Conservation (phyloP, 1,140 invertebrate genomes). For the Mesaphorura yosii region DNA sequence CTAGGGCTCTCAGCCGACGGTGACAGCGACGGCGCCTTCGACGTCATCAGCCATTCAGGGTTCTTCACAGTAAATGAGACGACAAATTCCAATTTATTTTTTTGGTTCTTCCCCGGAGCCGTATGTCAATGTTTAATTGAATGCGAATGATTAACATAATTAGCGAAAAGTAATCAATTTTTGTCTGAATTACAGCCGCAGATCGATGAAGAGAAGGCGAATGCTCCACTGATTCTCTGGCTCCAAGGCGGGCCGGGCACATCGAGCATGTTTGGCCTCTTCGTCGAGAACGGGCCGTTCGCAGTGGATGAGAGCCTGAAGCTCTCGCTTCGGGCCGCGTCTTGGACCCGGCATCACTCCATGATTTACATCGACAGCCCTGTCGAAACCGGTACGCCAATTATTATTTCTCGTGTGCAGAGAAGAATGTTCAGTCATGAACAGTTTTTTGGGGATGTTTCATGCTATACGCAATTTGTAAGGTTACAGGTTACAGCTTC, state of each 20-base stretch:
- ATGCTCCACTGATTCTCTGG: slow-evolving; percentile 41
- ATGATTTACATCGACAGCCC: slow-evolving; percentile 45
- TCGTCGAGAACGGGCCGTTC: slow-evolving; percentile 42
- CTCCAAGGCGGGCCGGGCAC: slow-evolving; percentile 45
- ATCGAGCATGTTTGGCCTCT: slow-evolving; percentile 42
- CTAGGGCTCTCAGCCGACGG: too few species aligned
- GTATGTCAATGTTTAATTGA: background rate
- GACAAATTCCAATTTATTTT: slow-evolving; percentile 40
- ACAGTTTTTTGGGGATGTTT: too few species aligned
- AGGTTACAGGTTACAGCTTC: slow-evolving; percentile 33
- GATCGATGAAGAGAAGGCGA: slow-evolving; percentile 25
- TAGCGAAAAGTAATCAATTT: background rate
- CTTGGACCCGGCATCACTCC: slow-evolving; percentile 40
- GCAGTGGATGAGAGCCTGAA: slow-evolving; percentile 34
- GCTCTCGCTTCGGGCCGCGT: slow-evolving; percentile 32
- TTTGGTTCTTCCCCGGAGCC: slow-evolving; percentile 41
- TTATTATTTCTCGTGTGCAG: background rate
- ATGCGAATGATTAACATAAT: background rate
- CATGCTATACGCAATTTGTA: too few species aligned
- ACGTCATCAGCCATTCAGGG: slow-evolving; percentile 34
- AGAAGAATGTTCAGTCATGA: background rate
- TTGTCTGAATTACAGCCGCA: background rate
- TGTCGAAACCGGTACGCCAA: slow-evolving; percentile 37
- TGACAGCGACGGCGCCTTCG: too few species aligned
- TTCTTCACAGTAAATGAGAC: slow-evolving; percentile 40